Conservation (phyloP, 2,888 invertebrate genomes). For the Trilocha varians region DNA sequence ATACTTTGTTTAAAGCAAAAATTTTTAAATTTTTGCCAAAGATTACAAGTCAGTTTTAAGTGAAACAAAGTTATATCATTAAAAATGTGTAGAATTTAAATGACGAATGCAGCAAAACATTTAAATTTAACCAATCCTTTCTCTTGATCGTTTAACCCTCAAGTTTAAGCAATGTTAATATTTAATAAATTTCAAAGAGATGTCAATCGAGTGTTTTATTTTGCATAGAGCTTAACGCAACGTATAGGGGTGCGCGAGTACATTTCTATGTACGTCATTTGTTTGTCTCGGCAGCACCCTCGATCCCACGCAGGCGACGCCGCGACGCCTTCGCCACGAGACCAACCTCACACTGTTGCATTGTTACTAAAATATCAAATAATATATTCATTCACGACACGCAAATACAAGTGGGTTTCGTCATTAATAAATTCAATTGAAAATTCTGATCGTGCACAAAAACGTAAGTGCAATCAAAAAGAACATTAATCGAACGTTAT, state of each 20-base stretch:
- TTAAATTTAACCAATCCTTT: constrained; percentile 49
- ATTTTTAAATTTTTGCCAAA: no score
- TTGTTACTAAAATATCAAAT: constrained; percentile 63
- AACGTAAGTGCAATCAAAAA: no score
- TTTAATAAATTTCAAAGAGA: constrained; percentile 72
- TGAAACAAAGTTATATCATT: no score
- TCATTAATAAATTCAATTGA: constrained; percentile 1
- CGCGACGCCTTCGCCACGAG: constrained; percentile 10
- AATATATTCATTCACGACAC: constrained; percentile 38
- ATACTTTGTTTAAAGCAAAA: no score
- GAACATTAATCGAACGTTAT: constrained; percentile 28
- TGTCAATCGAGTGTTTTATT: constrained; percentile 72
- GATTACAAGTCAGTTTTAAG: no score
- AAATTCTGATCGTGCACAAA: neutral
- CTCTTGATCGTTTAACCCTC: constrained; percentile 64
- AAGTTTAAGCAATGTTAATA: constrained; percentile 65
- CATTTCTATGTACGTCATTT: constrained; percentile 71
- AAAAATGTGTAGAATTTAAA: no score
- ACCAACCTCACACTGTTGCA: constrained; percentile 15
- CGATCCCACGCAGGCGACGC: constrained; percentile 11
- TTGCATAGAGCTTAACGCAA: constrained; percentile 65
- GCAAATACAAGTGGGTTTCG: neutral
- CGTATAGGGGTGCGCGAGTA: constrained; percentile 60
- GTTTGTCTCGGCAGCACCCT: constrained; percentile 45
- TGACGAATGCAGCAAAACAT: constrained; percentile 4